Evolutionary conservation across 2,888 invertebrate genomes (phyloP), one percentile per base, ranked within the genome.

Genomic region (Hipparchia sbordonii): DNA sequence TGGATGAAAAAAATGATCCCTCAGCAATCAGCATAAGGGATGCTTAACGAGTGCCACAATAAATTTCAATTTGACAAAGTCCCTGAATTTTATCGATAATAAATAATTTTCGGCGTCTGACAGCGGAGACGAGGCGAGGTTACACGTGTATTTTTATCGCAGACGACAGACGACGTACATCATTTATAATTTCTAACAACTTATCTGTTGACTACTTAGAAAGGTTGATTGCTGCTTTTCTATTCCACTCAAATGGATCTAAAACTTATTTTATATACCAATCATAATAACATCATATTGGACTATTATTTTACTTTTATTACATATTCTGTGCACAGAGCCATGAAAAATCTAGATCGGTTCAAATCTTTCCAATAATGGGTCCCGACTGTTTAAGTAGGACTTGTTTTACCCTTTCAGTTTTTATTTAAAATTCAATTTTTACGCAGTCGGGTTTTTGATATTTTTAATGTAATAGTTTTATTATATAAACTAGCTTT

Each of bases 21-120:
- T 60, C n/a, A 73, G 45, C 65, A 59, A 2, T 60, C n/a, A 73
- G 45, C 65, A 59, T 12, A 56, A 56, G 56, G 62, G 48, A 67
- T 51, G 69, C 51, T 54, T 68, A 72, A 69, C 66, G 71, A 73
- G 70, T 70, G 71, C 33, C 33, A 67, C 72, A 67, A 77, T 79
- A 78, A 76, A 78, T 78, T 76, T 77, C 78, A 77, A 79, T 78
- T 76, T 79, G 76, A 76, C 74, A 74, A 72, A 70, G 66, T 70
- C 72, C 65, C 73, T 72, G 67, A 74, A 77, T 79, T 78, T 78
- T 66, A 77, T 74, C 75, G 76, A 70, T 79, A 78, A 78, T 77
- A 79, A 23, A 78, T 77, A 79, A 77, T 79, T 74, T 73, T 70
- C 74, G 75, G 73, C 74, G 63, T 75, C 72, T 76, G 79, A 79